phyloP scores from a whole-genome alignment of 2,888 invertebrate species.

The Portevinia maculata region DNA sequence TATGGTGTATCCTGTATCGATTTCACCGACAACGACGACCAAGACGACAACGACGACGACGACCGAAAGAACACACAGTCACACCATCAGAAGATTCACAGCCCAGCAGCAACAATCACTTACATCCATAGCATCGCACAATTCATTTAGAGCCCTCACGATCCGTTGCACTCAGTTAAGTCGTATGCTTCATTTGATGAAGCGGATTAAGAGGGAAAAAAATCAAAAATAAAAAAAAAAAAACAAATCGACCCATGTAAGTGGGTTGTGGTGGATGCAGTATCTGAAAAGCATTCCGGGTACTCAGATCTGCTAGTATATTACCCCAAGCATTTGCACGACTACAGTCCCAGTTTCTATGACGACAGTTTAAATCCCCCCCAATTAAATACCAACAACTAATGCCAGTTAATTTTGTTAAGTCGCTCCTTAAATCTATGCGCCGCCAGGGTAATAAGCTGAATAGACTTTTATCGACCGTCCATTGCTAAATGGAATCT shows the following conservation, averaged over 20 bases:
- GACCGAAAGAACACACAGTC: constrained; percentile 26
- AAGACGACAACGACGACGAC: neutral
- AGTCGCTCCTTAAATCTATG: too few relatives aligned
- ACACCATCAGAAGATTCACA: constrained; percentile 31
- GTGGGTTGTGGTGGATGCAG: too few relatives aligned
- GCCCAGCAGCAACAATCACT: constrained; percentile 43
- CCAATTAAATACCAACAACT: too few relatives aligned
- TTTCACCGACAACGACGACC: constrained; percentile 33
- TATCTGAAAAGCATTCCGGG: too few relatives aligned
- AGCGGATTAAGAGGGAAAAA: constrained; percentile 27
- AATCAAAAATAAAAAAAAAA: constrained; percentile 28
- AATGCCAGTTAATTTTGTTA: too few relatives aligned
- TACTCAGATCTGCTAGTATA: too few relatives aligned
- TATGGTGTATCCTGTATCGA: constrained; percentile 47
- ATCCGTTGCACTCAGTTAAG: constrained; percentile 68
- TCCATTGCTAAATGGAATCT: too few relatives aligned
- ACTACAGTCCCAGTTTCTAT: too few relatives aligned
- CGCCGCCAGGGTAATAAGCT: too few relatives aligned
- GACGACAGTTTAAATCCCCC: too few relatives aligned
- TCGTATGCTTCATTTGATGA: constrained; percentile 52
- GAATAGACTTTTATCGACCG: too few relatives aligned
- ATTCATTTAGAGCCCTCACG: constrained; percentile 63
- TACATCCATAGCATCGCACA: constrained; percentile 34
- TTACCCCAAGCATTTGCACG: too few relatives aligned
- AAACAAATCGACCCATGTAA: constrained; percentile 48